These are phyloP conservation scores for Chionomys nivalis DNA, from an alignment of 2,113 vertebrate genomes.

Conservation along the genomic window DNA sequence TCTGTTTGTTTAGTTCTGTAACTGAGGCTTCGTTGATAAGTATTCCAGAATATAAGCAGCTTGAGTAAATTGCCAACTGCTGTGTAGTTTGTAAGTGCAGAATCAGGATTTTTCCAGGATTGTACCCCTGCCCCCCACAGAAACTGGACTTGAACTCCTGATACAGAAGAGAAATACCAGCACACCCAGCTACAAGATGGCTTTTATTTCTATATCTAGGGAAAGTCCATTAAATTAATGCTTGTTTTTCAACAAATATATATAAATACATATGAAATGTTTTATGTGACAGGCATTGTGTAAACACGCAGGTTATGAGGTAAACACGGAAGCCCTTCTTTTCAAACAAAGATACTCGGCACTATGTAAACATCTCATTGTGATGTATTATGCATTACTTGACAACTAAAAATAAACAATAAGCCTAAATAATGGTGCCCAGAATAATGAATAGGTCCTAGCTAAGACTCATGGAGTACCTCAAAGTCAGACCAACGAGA, in stretches of 20 bases:
- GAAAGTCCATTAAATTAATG: not conserved
- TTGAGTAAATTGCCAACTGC: not conserved
- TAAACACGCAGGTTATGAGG: not conserved
- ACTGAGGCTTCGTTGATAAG: not conserved
- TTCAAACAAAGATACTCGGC: not conserved
- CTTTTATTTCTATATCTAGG: not conserved
- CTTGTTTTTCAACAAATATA: not conserved
- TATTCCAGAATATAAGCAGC: not conserved
- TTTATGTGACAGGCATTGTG: not conserved
- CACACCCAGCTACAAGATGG: not conserved
- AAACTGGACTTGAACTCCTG: not conserved
- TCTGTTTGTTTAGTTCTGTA: not conserved
- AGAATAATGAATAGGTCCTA: not conserved
- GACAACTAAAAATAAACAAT: not conserved
- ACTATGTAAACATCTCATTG: not conserved
- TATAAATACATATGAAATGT: not conserved
- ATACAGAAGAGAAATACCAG: not conserved
- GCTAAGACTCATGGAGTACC: not conserved
- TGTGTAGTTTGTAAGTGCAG: not conserved
- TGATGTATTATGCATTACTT: not conserved
- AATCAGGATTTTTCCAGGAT: not conserved
- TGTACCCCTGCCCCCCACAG: not conserved
- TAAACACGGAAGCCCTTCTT: not conserved
- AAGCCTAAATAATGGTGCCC: not conserved
- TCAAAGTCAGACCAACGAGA: not conserved